Evolutionary conservation across 2,113 vertebrate species (phyloP), one percentile per base, ranked within the genome.

Genomic region (Shinisaurus crocodilurus): DNA sequence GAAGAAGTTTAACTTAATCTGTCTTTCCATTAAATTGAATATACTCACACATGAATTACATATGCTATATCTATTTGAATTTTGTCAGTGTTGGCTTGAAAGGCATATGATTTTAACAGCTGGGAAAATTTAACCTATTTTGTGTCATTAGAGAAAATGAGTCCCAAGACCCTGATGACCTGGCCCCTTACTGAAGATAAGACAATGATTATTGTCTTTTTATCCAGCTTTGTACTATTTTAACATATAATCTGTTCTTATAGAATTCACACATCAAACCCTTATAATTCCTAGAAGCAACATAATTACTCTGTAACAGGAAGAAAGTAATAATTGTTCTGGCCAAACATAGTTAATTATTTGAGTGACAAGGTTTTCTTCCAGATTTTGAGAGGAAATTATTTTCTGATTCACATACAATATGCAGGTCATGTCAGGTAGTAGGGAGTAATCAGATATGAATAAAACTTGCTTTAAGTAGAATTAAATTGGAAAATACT

Each of bases 51-150:
- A 89, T 75, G 81, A 80, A 10, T 85, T 89, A 93, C 89, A 90
- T 92, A 91, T 90, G 86, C 40, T 95, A 84, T 87, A 94, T 77
- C 48, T 23, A 93, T 74, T 37, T 0, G 10, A 94, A 50, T 75
- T 88, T 89, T 95, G 1, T 40, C 92, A 90, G 32, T 60, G 74
- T 9, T 90, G 76, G 92, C 91, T 95, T 85, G 92, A 95, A 94
- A 29, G 70, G 32, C 45, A 67, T 86, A 93, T 37, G 82, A 83
- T 67, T 95, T 92, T 92, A 91, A 83, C 93, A 94, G 67, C 43
- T 94, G 92, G 91, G 93, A 95, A 50, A 95, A 94, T 18, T 1
- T 86, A 89, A 89, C 76, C 93, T 84, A 89, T 92, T 63, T 90
- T 94, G 90, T 54, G 89, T 90, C 67, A 92, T 27, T 67, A 90